Conservation (phyloP, 2,888 invertebrate species). For the Atethmia centrago region DNA sequence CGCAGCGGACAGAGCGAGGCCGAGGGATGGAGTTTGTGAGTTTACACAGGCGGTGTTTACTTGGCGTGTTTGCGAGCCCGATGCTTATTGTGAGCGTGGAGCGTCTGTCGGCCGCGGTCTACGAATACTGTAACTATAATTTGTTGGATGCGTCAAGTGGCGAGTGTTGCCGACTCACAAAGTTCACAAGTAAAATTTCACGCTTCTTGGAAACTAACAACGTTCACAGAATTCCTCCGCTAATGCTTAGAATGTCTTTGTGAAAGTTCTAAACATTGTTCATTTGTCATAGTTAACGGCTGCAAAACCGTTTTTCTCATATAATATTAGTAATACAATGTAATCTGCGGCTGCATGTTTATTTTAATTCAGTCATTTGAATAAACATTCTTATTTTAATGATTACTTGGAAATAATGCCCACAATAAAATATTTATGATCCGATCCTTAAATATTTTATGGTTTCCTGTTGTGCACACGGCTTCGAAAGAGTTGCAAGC, state of each 20-base stretch:
- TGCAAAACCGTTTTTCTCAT: conserved; percentile 28
- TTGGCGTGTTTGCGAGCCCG: conserved; percentile 76
- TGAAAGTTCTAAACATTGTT: conserved; percentile 62
- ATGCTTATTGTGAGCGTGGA: conserved; percentile 81
- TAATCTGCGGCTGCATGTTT: conserved; percentile 28
- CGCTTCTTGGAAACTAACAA: conserved; percentile 66
- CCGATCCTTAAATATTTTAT: conserved; percentile 51
- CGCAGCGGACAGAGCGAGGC: conserved; percentile 62
- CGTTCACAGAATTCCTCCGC: conserved; percentile 57
- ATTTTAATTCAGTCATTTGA: conserved; percentile 50
- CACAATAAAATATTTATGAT: conserved; percentile 58
- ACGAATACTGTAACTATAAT: conserved; percentile 75
- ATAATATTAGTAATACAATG: conserved; percentile 26
- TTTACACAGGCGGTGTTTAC: conserved; percentile 81
- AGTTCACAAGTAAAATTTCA: conserved; percentile 69
- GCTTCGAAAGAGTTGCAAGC: conserved; percentile 18
- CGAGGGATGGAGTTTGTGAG: conserved; percentile 73
- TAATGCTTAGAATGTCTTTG: conserved; percentile 62
- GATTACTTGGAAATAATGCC: conserved; percentile 57
- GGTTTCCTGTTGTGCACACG: conserved; percentile 45
- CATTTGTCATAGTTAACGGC: conserved; percentile 53
- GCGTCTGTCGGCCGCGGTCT: conserved; percentile 67
- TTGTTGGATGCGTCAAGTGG: conserved; percentile 70
- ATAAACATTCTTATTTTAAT: conserved; percentile 56
- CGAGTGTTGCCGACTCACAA: conserved; percentile 58